Conservation (phyloP, 2,888 invertebrate species). For the Tinea pellionella region DNA sequence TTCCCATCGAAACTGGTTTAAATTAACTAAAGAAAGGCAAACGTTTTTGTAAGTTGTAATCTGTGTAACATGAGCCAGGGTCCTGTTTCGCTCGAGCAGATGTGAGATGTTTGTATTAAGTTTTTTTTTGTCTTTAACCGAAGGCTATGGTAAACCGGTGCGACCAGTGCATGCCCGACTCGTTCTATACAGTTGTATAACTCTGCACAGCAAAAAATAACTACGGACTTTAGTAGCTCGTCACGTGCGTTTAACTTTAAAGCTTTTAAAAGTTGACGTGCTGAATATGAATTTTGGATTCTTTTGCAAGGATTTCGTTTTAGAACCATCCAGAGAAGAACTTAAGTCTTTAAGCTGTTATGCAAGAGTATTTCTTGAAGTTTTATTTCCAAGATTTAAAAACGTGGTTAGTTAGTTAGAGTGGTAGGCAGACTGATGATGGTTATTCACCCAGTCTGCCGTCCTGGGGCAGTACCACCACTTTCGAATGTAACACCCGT, state of each 20-base stretch:
- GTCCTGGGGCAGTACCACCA: too few species aligned
- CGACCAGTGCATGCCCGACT: conserved; percentile 46
- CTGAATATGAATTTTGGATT: not conserved
- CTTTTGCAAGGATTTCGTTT: not conserved
- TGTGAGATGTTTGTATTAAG: conserved; percentile 15
- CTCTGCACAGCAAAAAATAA: conserved; percentile 50
- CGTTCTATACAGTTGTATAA: conserved; percentile 33
- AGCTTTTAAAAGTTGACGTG: not conserved
- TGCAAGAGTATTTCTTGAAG: not conserved
- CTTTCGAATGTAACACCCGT: too few species aligned
- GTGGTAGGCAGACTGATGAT: too few species aligned
- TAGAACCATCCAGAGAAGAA: not conserved
- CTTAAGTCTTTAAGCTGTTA: not conserved
- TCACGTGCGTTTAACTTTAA: conserved; percentile 8
- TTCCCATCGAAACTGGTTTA: not conserved
- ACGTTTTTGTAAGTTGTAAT: conserved; percentile 6
- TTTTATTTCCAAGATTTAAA: not conserved
- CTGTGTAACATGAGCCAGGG: conserved; percentile 17
- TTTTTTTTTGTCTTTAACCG: conserved; percentile 26
- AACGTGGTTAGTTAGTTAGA: too few species aligned
- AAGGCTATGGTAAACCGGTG: conserved; percentile 37
- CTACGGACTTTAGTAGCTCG: conserved; percentile 15
- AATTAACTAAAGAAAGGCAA: not conserved
- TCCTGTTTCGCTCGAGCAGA: conserved; percentile 18
- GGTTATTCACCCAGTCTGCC: too few species aligned